Conservation (phyloP, 2,888 invertebrate genomes). For the Phaedon cochleariae region DNA sequence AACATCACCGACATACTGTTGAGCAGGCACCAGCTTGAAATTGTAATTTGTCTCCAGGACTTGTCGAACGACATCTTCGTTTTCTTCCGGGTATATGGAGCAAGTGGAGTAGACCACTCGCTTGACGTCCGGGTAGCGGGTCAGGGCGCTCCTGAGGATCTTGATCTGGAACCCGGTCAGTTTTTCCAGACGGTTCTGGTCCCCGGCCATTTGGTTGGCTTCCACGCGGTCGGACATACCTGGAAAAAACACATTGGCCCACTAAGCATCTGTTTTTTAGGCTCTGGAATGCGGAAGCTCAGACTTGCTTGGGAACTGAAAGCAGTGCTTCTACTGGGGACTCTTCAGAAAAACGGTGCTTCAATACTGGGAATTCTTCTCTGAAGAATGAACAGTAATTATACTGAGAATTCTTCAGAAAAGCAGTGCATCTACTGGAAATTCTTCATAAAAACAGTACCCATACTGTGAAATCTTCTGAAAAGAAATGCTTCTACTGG, state of each 20-base stretch:
- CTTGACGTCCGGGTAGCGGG: slow-evolving; percentile 82
- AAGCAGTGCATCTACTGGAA: too few species aligned
- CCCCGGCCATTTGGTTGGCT: slow-evolving; percentile 38
- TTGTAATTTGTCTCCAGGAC: slow-evolving; percentile 68
- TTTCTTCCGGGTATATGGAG: slow-evolving; percentile 88
- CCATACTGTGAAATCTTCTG: too few species aligned
- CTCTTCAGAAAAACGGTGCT: too few species aligned
- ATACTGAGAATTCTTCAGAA: too few species aligned
- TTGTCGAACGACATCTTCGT: slow-evolving; percentile 87
- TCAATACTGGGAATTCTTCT: too few species aligned
- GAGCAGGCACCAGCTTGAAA: slow-evolving; percentile 72
- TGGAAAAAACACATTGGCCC: slow-evolving; percentile 43
- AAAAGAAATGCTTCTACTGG: too few species aligned
- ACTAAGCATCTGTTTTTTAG: too few species aligned
- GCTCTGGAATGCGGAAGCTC: too few species aligned
- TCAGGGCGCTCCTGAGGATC: slow-evolving; percentile 86
- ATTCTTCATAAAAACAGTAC: too few species aligned
- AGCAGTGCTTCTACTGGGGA: too few species aligned
- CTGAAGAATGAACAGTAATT: too few species aligned
- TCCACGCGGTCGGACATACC: slow-evolving; percentile 70
- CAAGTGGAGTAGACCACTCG: slow-evolving; percentile 96
- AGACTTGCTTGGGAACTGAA: too few species aligned
- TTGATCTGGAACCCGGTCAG: slow-evolving; percentile 83
- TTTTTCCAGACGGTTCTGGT: slow-evolving; percentile 68
- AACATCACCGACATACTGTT: slow-evolving; percentile 68